Percentiles rank a stretch among this genome's conserved stretches.
Conservation (phyloP, 2,797 vertebrate species). For the Trematomus bernacchii region DNA sequence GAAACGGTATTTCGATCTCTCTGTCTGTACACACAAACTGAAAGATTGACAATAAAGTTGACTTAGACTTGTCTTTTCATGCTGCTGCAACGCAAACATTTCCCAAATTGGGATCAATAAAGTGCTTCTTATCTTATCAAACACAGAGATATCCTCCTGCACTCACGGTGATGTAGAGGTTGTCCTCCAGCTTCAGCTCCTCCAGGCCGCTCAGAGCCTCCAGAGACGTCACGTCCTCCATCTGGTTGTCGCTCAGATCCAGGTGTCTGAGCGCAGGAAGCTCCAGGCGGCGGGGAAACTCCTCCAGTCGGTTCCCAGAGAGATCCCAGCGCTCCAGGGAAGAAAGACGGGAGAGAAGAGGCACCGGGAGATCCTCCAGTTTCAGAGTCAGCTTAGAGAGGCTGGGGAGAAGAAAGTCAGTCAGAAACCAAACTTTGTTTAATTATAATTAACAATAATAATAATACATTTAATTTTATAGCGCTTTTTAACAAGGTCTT, state of each 20-base stretch:
- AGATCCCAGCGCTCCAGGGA: constrained; percentile 91
- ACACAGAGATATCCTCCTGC: not conserved
- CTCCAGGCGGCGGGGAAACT: constrained; percentile 82
- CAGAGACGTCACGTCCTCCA: constrained; percentile 90
- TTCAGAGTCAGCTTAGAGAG: constrained; percentile 88
- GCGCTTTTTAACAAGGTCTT: no score
- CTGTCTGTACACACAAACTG: no score
- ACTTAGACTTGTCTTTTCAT: no score
- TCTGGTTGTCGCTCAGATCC: constrained; percentile 92
- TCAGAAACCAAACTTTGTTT: no score
- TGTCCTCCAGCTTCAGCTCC: constrained; percentile 91
- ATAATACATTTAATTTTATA: no score
- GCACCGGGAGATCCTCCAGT: constrained; percentile 86
- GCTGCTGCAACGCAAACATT: no score
- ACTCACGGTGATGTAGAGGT: constrained; percentile 92
- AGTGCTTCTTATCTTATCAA: not conserved
- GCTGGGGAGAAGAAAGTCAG: constrained; percentile 69
- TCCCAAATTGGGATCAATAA: no score
- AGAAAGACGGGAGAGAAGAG: constrained; percentile 87
- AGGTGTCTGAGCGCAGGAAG: constrained; percentile 87
- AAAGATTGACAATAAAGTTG: no score
- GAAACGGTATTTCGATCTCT: no score
- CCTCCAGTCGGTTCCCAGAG: constrained; percentile 90
- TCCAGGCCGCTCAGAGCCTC: constrained; percentile 85
- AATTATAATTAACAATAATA: no score